Base-by-base conservation (phyloP, 2,888 invertebrate species). In the Agriopis leucophaearia region DNA sequence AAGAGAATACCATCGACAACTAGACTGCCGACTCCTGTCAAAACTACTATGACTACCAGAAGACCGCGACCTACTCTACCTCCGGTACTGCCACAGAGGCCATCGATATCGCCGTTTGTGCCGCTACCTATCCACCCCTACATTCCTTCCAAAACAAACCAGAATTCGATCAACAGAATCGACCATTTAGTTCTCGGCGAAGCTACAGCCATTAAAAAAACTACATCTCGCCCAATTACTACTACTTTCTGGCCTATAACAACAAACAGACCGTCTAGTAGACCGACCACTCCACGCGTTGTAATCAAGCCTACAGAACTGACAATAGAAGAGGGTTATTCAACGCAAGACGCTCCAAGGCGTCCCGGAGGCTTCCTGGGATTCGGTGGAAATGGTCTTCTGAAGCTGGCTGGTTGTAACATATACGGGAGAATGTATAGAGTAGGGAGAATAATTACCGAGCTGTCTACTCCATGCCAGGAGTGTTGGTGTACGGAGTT, bases 361-460 rank as follows among this genome's bases (percentile, higher is more conserved):
- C 85, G 83, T 8, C 81, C 85, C 13, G 71, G 59, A 35, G 68
- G 64, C 18, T 40, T 61, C 44, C 50, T 61, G 6, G 86, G 83
- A 1, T 70, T 85, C 0, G 92, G 94, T 1, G 88, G n/a, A n/a
- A n/a, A 94, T 13, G 96, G 96, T 44, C 88, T 96, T 59, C 88
- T 97, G 52, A 97, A 97, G 87, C 86, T 98, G 71, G 97, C 97
- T 12, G 98, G 98, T 0, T 98, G 98, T 84, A 98, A 98, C 88
- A 98, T 98, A 78, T 98, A 98, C 81, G 98, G 98, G 8, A 95
- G 96, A 73, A 98, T 98, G 97, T 98, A 98, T 87, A 95, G 96
- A 35, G 97, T 98, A 10, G 97, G 97, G 5, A 94, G 96, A 79
- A 96, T 97, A 75, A 97, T 98, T 77, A 95, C 96, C 1, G 97